Evolutionary conservation across 2,113 vertebrate genomes (phyloP), one percentile per base, ranked within the genome.

Genomic region (Oncorhynchus clarkii): DNA sequence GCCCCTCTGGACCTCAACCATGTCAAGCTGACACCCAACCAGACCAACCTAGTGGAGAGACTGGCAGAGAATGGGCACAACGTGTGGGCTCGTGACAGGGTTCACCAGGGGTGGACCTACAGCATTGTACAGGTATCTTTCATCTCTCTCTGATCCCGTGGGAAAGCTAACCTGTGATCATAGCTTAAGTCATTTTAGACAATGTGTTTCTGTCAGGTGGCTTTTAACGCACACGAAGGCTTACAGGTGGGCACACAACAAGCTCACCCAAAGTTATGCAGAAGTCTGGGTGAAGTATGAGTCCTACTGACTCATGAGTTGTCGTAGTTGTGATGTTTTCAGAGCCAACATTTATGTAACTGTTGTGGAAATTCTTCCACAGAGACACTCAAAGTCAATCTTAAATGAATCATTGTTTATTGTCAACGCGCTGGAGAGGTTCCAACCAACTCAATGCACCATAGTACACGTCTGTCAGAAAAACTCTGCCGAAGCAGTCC

Each of bases 1-100:
- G 94, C 95, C 0, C 96, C 96, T 0, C 84, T 97, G 85, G 96
- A 97, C 83, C 94, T 97, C 73, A 95, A 89, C 83, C 93, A 97
- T 0, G 94, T 97, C 78, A 94, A 95, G 75, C 90, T 97, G 71
- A 97, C 96, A 0, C 96, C 96, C 0, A 96, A 96, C 22, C 96
- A 97, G 87, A 97, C 95, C 68, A 96, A 95, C 0, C 86, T 97
- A 54, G 96, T 97, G 76, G 96, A 97, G 81, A 93, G 94, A 76
- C 91, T 97, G 86, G 96, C 96, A 3, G 96, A 97, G 88, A 97
- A 97, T 0, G 96, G 95, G 11, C 96, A 97, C 92, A 97, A 97
- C 0, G 95, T 97, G 29, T 97, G 96, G 96, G 96, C 96, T 1
- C 92, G 96, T 76, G 96, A 97, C 86, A 87, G 96, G 0, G 96